phyloP scores from a whole-genome alignment of 1,140 invertebrate species.

The Ceratina australensis region DNA sequence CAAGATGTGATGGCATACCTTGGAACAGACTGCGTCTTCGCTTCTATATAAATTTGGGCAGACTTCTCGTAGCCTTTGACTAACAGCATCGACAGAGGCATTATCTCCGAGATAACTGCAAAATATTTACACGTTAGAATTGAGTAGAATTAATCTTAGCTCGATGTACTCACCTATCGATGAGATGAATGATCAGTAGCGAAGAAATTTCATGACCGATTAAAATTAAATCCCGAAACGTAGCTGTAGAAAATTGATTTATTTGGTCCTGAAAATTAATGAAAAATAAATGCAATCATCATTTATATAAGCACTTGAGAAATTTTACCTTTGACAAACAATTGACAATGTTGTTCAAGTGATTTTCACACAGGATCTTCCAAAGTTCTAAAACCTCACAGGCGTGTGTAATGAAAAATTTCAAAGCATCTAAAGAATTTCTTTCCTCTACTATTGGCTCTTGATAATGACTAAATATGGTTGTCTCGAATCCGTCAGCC shows the following conservation, averaged over 20 bases:
- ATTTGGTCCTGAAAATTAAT: conserved; percentile 81
- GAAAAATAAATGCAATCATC: conserved; percentile 4
- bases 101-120: conserved; percentile 94
- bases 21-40: conserved; percentile 97
- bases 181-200: conserved; percentile 86
- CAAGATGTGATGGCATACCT: conserved; percentile 81
- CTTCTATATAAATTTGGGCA: conserved; percentile 96
- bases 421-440: conserved; percentile 88
- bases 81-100: conserved; percentile 95
- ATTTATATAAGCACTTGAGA: conserved; percentile 1
- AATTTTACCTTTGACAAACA: conserved; percentile 74
- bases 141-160: background rate
- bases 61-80: conserved; percentile 90
- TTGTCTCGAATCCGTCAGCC: conserved; percentile 74
- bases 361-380: conserved; percentile 95
- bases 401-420: conserved; percentile 88
- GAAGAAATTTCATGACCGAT: conserved; percentile 91
- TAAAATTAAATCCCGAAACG: conserved; percentile 90
- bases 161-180: conserved; percentile 81
- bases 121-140: conserved; percentile 50
- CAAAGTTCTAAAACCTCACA: conserved; percentile 96
- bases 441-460: conserved; percentile 83
- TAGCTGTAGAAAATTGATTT: conserved; percentile 82
- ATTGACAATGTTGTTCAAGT: conserved; percentile 91
- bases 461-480: conserved; percentile 70